A percentile compares a stretch with the other conserved stretches of the same genome.
Evolutionary conservation across 2,113 vertebrate species (phyloP).

Genomic region (Urocynchramus pylzowi): DNA sequence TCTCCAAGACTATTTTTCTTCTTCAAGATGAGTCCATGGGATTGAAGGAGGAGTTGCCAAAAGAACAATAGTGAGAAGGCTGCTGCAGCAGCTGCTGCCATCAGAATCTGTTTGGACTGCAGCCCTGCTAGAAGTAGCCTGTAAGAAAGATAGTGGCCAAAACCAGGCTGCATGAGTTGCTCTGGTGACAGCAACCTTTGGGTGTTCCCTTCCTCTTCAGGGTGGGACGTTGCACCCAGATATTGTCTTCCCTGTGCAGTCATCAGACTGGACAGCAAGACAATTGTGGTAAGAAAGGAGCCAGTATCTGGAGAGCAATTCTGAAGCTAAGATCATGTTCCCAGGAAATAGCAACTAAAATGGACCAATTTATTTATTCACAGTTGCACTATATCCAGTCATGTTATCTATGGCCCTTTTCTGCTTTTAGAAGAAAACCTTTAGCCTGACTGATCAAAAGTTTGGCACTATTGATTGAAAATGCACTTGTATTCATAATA

Average conservation of each 20-base stretch:
- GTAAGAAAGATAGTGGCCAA: neutral
- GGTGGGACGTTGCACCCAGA: neutral
- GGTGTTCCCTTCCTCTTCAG: neutral
- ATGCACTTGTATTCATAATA: neutral
- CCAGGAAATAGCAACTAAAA: neutral
- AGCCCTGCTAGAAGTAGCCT: neutral
- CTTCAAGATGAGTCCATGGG: neutral
- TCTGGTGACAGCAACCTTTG: neutral
- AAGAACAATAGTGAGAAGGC: neutral
- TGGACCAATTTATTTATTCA: neutral
- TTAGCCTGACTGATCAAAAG: neutral
- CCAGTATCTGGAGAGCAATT: neutral
- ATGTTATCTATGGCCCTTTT: neutral
- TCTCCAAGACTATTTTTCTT: neutral
- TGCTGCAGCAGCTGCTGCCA: neutral
- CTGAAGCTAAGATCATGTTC: neutral
- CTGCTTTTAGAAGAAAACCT: neutral
- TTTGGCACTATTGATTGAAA: neutral
- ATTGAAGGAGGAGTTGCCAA: neutral
- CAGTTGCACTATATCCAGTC: neutral
- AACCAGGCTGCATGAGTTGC: neutral
- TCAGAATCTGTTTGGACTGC: neutral
- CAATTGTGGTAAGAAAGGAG: neutral
- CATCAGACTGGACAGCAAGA: neutral
- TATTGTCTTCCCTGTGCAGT: neutral